phyloP scores from a whole-genome alignment of 2,797 vertebrate genomes.

The Sebastes minor region DNA sequence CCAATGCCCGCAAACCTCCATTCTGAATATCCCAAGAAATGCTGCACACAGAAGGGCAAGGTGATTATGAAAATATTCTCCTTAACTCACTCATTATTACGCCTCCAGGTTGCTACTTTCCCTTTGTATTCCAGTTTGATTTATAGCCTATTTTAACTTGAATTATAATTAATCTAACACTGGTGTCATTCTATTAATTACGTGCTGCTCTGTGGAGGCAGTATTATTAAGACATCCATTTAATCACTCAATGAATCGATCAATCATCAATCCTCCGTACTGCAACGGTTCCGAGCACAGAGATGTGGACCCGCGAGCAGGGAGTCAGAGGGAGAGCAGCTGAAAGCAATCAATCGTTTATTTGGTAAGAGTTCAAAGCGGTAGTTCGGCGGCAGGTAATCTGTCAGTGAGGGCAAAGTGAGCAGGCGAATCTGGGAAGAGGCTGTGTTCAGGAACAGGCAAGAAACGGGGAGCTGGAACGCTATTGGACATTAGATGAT shows the following conservation, averaged over 20 bases:
- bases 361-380: background rate
- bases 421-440: background rate
- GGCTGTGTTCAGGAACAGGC: background rate
- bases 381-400: background rate
- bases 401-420: background rate
- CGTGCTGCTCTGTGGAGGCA: background rate
- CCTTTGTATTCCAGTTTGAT: conserved; percentile 13
- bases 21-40: background rate
- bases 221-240: conserved; percentile 25
- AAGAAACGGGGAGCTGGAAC: background rate
- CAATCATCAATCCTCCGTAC: conserved; percentile 3
- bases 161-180: conserved; percentile 32
- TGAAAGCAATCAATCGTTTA: background rate
- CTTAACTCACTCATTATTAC: background rate
- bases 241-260: conserved; percentile 37
- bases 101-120: background rate
- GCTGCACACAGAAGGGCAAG: background rate
- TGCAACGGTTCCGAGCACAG: background rate
- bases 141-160: conserved; percentile 11
- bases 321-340: background rate
- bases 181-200: conserved; percentile 36
- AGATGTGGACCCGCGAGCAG: background rate
- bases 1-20: background rate
- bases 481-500: background rate
- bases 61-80: background rate